phyloP scores from a whole-genome alignment of 2,888 invertebrate species.

The Dyspetes luteomarginatus region DNA sequence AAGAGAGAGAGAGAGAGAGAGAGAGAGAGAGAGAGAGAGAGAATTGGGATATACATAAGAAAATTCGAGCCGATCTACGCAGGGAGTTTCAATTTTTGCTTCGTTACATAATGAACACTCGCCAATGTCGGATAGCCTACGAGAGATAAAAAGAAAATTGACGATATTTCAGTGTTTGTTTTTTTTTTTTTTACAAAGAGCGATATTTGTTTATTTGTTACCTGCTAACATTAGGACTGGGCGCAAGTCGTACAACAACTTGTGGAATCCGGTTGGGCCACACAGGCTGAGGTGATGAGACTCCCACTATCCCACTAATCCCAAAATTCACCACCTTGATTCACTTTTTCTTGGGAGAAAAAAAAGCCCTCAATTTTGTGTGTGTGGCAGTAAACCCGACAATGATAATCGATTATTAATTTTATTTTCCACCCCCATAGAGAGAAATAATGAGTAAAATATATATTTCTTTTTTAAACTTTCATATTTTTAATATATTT shows the following conservation, averaged over 20 bases:
- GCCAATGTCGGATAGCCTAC: conserved; percentile 40
- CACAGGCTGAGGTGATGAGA: conserved; percentile 89
- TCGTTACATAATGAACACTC: neutral
- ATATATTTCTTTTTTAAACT: neutral
- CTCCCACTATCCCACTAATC: conserved; percentile 58
- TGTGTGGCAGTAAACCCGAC: neutral
- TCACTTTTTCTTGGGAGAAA: conserved; percentile 50
- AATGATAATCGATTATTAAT: neutral
- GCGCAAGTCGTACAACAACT: conserved; percentile 94
- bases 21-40: no score
- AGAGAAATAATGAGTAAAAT: neutral
- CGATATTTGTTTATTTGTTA: conserved; percentile 80
- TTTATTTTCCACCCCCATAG: neutral
- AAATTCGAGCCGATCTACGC: no score
- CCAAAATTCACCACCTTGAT: conserved; percentile 69
- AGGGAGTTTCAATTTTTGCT: no score
- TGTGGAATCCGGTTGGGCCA: conserved; percentile 93
- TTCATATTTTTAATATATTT: neutral
- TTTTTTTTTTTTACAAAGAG: conserved; percentile 51
- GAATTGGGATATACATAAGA: no score
- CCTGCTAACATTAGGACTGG: conserved; percentile 88
- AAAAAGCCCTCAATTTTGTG: conserved; percentile 5
- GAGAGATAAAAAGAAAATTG: conserved; percentile 21
- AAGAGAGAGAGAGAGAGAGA: no score
- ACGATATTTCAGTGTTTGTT: conserved; percentile 4